phyloP scores from a whole-genome alignment of 2,113 vertebrate species.

The Rhombomys opimus region DNA sequence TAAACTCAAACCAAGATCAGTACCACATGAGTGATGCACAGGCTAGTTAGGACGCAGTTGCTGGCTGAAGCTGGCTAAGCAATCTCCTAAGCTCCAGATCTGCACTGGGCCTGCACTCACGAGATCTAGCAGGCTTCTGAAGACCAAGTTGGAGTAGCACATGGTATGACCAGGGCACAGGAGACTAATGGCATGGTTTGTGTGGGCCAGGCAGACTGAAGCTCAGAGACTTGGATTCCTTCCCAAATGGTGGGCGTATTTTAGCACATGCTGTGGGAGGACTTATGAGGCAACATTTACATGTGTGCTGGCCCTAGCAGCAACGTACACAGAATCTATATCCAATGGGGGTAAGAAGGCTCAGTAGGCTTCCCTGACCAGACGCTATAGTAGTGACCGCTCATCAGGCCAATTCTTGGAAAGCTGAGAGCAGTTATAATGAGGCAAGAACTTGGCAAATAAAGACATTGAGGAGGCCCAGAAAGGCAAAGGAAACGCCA shows the following conservation, averaged over 20 bases:
- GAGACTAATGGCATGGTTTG: background rate
- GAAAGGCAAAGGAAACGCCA: background rate
- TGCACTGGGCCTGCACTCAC: background rate
- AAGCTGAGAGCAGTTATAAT: background rate
- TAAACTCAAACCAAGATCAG: background rate
- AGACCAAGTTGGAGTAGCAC: background rate
- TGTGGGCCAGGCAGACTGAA: background rate
- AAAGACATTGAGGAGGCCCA: background rate
- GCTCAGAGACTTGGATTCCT: background rate
- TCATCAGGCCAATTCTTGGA: too few relatives aligned
- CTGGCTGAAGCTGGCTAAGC: background rate
- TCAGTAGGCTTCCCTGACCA: background rate
- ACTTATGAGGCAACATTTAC: background rate
- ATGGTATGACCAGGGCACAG: background rate
- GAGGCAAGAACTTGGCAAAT: background rate
- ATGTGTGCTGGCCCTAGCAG: background rate
- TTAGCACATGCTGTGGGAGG: background rate
- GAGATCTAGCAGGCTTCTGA: background rate
- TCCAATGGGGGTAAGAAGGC: background rate
- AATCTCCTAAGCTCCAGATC: background rate
- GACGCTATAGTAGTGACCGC: background rate
- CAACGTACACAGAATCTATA: background rate
- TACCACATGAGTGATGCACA: background rate
- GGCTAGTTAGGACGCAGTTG: background rate
- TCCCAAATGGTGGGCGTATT: background rate